Evolutionary conservation across 2,888 invertebrate species (phyloP), one percentile per base, ranked within the genome.

Genomic region (Resseliella maxima): DNA sequence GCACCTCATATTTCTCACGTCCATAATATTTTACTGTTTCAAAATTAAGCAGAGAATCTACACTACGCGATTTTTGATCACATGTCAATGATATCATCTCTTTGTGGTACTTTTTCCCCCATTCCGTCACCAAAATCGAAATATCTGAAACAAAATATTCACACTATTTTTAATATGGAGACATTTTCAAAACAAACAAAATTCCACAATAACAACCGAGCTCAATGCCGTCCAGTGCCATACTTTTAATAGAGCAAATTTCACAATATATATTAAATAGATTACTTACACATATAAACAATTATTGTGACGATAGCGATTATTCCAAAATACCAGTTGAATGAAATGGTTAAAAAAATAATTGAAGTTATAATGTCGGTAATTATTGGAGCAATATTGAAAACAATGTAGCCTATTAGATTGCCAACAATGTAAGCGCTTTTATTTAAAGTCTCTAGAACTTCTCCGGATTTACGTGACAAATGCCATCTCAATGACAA

Each of bases 21-120:
- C 97, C 97, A 90, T 99, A 99, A 92, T 99, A 99, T 90, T 99
- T 99, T 0, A 99, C 99, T 0, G 99, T 99, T 92, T 99, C 99
- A 92, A 98, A 99, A 92, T 99, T 99, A 18, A 99, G 93, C 86
- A 99, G 92, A 0, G 99, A 99, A 91, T 99, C 99, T 0, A 99
- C 98, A 86, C 98, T 98, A 87, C 96, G 94, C 5, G 98, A 96
- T 89, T 97, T 95, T 87, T 96, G 95, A 54, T 95, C 96, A 91
- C 99, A 99, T 90, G 99, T 99, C 0, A 97, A 95, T 41, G 95
- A 92, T 91, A 99, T 99, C 98, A 98, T 98, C 5, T 95, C 93
- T 46, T 99, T 93, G 88, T 98, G 96, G 92, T 94, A 99, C 91
- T 99, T 97, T 0, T 98, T 99, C 18, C 99, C 93, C 99, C 99